Conservation (phyloP, 2,888 invertebrate genomes). For the Heteromyza rotundicornis region DNA sequence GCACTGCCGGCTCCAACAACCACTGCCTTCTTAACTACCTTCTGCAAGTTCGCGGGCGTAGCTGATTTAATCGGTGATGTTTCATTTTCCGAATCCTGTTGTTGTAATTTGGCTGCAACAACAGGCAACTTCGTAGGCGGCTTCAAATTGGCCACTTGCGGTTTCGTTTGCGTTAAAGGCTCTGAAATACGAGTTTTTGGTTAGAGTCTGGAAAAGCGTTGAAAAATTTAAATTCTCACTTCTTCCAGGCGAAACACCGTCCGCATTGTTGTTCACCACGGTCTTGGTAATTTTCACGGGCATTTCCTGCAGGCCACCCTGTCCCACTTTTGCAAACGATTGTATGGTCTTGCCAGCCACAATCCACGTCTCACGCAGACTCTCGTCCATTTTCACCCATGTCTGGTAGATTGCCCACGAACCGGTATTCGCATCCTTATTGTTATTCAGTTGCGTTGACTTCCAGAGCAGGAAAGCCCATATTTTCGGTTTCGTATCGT, state of each 20-base stretch:
- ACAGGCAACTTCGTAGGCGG: slow-evolving; percentile 40
- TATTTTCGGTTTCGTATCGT: slow-evolving; percentile 81
- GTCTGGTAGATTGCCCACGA: slow-evolving; percentile 84
- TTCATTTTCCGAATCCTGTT: slow-evolving; percentile 48
- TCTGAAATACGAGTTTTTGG: slow-evolving; percentile 27
- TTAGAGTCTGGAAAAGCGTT: slow-evolving; percentile 29
- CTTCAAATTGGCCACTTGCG: slow-evolving; percentile 38
- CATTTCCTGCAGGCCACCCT: slow-evolving; percentile 62
- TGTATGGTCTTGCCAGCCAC: slow-evolving; percentile 80
- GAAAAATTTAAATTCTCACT: slow-evolving; percentile 37
- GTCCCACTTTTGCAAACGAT: slow-evolving; percentile 70
- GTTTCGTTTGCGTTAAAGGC: slow-evolving; percentile 41
- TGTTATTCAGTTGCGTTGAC: slow-evolving; percentile 64
- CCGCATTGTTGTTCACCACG: slow-evolving; percentile 51
- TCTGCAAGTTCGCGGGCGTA: slow-evolving; percentile 28
- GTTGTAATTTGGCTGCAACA: slow-evolving; percentile 40
- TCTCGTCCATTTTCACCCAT: slow-evolving; percentile 81
- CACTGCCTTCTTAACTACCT: slow-evolving; percentile 36
- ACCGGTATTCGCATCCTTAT: slow-evolving; percentile 64
- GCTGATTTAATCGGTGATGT: slow-evolving; percentile 28
- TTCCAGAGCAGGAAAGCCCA: slow-evolving; percentile 89
- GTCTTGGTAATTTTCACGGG: slow-evolving; percentile 63
- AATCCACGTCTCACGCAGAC: slow-evolving; percentile 79
- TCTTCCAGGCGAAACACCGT: slow-evolving; percentile 42
- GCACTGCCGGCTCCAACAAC: background rate